These are phyloP conservation scores for Drosophila nannoptera DNA, from an alignment of 1,140 invertebrate species.

Conservation along the genomic window DNA sequence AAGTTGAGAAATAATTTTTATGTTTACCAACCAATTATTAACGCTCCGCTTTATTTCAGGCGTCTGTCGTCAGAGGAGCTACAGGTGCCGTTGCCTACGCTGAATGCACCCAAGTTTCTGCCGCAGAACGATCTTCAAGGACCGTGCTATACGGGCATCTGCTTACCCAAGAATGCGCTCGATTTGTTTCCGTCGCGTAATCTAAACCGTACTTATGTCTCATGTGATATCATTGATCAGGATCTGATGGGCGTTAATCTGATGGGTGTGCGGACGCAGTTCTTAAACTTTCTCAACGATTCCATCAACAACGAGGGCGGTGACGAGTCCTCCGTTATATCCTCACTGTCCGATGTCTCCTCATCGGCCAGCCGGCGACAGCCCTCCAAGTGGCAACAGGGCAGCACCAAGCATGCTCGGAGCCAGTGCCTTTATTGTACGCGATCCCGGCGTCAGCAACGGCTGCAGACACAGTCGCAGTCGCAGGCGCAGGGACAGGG, in stretches of 20 bases:
- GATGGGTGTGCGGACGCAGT: conserved; percentile 58
- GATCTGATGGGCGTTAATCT: conserved; percentile 66
- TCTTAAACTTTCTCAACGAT: conserved; percentile 59
- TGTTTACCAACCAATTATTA: not conserved
- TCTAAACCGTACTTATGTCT: conserved; percentile 70
- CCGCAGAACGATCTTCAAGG: conserved; percentile 66
- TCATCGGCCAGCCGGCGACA: conserved; percentile 63
- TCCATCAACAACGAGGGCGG: conserved; percentile 73
- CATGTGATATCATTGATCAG: conserved; percentile 74
- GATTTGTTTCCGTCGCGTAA: conserved; percentile 84
- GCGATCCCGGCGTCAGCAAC: conserved; percentile 54
- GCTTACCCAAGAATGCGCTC: conserved; percentile 85
- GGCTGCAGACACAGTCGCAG: conserved; percentile 20
- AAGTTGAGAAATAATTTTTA: not conserved
- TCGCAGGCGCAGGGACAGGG: conserved; percentile 1
- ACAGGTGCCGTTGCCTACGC: conserved; percentile 60
- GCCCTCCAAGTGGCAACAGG: conserved; percentile 54
- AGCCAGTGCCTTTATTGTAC: conserved; percentile 71
- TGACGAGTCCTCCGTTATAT: conserved; percentile 71
- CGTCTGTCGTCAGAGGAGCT: conserved; percentile 60
- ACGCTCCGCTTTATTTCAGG: conserved; percentile 23
- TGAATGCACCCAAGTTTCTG: conserved; percentile 68
- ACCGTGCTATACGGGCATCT: conserved; percentile 82
- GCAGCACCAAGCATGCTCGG: conserved; percentile 58
- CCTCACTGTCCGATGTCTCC: conserved; percentile 72